Evolutionary conservation across 2,113 vertebrate species (phyloP).

Genomic region (human): GRCh38 chr7:8260501-8261000

Average conservation of each 20-base stretch:
- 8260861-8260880: background rate
- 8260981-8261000: constrained; percentile 34
- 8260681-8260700: background rate
- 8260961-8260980: constrained; percentile 32
- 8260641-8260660: background rate
- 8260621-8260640: background rate
- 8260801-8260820: background rate
- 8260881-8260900: background rate
- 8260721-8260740: constrained; percentile 30
- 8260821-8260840: background rate
- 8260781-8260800: background rate
- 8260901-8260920: background rate
- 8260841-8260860: constrained; percentile 3
- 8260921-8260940: background rate
- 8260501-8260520: background rate
- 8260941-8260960: constrained; percentile 15
- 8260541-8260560: background rate
- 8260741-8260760: background rate
- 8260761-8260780: constrained; percentile 20
- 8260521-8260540: background rate
- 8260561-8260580: background rate
- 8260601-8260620: background rate
- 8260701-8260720: background rate
- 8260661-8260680: background rate
- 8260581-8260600: constrained; percentile 5